A percentile compares a stretch with the other conserved stretches of the same genome.
Evolutionary conservation across 2,797 vertebrate genomes (phyloP).

Genomic region (Phoeniculus purpureus): DNA sequence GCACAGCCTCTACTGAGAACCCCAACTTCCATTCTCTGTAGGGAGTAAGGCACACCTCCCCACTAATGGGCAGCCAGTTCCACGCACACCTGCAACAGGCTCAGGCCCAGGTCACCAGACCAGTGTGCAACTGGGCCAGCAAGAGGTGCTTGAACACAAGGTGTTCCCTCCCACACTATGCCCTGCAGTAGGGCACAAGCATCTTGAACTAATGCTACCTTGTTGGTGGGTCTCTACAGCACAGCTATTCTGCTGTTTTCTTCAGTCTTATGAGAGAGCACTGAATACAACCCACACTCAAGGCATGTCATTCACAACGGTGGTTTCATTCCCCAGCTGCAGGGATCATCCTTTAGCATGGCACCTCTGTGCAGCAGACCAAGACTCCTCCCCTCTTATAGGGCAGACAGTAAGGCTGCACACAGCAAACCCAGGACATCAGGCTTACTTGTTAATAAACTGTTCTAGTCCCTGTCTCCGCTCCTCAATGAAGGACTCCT

Average conservation of each 20-base stretch:
- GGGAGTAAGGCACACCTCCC: neutral
- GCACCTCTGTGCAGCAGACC: neutral
- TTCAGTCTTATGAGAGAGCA: neutral
- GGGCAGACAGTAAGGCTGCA: neutral
- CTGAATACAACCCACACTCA: neutral
- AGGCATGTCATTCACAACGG: neutral
- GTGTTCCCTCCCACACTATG: neutral
- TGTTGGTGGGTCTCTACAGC: neutral
- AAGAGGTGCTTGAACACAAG: neutral
- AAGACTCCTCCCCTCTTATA: neutral
- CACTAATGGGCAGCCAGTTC: neutral
- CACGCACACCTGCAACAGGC: accelerated
- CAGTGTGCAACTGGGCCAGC: neutral
- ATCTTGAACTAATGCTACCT: neutral
- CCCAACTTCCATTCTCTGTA: neutral
- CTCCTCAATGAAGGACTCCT: conserved; percentile 97
- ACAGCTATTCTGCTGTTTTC: neutral
- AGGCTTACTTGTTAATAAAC: conserved; percentile 97
- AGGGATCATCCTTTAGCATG: neutral
- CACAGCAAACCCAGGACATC: neutral
- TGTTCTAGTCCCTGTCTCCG: conserved; percentile 94
- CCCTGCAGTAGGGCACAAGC: neutral
- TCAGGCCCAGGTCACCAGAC: neutral
- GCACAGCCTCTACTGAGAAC: neutral
- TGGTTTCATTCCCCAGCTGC: neutral